Evolutionary conservation across 2,797 vertebrate genomes (phyloP).

Genomic region (Rhinichthys osculus): DNA sequence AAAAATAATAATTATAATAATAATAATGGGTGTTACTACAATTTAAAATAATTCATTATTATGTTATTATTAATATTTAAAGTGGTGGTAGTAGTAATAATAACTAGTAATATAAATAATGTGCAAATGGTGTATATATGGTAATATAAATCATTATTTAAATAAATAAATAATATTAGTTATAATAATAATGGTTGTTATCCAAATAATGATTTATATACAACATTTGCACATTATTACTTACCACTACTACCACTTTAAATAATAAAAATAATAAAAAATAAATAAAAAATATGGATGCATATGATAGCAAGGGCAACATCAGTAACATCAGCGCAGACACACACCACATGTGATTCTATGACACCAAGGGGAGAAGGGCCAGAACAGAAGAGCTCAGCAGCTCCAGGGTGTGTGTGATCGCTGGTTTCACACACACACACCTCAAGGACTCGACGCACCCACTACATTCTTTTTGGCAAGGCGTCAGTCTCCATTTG

Average conservation of each 20-base stretch:
- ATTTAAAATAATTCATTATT: no score
- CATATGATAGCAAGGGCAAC: neutral
- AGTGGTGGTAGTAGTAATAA: neutral
- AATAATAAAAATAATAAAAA: neutral
- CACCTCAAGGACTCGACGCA: slow-evolving; percentile 24
- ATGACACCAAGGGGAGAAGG: no score
- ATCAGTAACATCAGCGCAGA: neutral
- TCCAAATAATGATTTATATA: no score
- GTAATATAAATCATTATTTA: no score
- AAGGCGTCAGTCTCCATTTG: slow-evolving; percentile 38
- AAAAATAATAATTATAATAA: no score
- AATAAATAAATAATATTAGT: no score
- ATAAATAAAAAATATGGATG: neutral
- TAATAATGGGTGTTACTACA: no score
- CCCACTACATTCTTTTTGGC: slow-evolving; percentile 57
- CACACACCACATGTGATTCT: neutral
- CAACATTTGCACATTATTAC: neutral
- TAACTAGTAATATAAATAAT: neutral
- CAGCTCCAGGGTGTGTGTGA: neutral
- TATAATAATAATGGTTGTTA: no score
- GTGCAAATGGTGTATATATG: no score
- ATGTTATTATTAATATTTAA: no score
- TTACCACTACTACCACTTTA: neutral
- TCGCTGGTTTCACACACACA: slow-evolving; percentile 43
- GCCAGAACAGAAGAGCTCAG: neutral